phyloP scores from a whole-genome alignment of 2,113 vertebrate genomes.

The Numida meleagris region DNA sequence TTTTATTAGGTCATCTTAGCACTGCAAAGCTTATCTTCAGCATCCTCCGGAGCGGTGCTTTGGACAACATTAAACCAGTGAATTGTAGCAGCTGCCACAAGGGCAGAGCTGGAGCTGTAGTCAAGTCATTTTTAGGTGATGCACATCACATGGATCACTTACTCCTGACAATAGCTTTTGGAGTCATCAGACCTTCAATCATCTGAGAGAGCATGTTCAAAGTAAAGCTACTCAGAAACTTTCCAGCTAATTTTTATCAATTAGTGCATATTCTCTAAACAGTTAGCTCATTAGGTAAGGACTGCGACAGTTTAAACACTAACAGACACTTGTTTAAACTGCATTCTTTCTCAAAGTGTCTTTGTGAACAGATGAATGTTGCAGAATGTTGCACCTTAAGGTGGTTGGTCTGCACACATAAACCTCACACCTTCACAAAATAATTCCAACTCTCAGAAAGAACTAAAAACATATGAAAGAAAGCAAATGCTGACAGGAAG shows the following conservation, averaged over 20 bases:
- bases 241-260: not conserved
- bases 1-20: constrained; percentile 57
- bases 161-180: constrained; percentile 24
- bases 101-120: constrained; percentile 54
- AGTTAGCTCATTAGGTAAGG: not conserved
- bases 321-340: not conserved
- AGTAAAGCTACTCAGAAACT: not conserved
- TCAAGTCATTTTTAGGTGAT: constrained; percentile 23
- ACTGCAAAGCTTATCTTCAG: constrained; percentile 15
- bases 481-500: not conserved
- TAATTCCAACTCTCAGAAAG: not conserved
- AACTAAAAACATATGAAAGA: not conserved
- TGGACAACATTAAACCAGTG: constrained; percentile 61
- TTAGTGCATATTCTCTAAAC: not conserved
- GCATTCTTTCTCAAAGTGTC: not conserved
- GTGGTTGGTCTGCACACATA: not conserved
- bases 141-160: constrained; percentile 59
- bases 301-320: not conserved
- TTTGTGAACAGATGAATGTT: not conserved
- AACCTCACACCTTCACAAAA: not conserved
- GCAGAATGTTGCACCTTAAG: not conserved
- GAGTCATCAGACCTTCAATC: constrained; percentile 7
- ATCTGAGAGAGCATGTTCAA: not conserved
- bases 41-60: constrained; percentile 20
- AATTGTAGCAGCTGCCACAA: constrained; percentile 46